Conservation (phyloP, 1,140 invertebrate species). For the Microplitis mediator region DNA sequence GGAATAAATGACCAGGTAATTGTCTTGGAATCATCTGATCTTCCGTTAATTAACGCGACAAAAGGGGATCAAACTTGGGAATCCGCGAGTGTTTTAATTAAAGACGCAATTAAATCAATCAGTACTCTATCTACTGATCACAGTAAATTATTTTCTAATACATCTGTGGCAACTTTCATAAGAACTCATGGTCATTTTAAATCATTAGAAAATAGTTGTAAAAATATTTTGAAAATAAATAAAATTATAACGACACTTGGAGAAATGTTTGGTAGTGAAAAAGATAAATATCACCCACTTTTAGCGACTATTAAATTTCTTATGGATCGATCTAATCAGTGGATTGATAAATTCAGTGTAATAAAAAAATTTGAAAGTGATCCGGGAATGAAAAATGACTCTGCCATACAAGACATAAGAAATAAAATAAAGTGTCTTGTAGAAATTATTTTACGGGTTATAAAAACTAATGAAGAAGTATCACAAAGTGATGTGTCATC, state of each 20-base stretch:
- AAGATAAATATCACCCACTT: slow-evolving; percentile 50
- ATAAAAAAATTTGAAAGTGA: slow-evolving; percentile 25
- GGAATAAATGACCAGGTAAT: slow-evolving; percentile 42
- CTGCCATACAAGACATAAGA: slow-evolving; percentile 45
- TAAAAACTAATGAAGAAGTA: slow-evolving; percentile 72
- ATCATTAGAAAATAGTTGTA: slow-evolving; percentile 42
- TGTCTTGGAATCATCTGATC: slow-evolving; percentile 43
- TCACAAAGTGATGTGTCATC: slow-evolving; percentile 31
- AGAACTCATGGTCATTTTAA: slow-evolving; percentile 52
- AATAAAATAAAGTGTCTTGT: slow-evolving; percentile 64
- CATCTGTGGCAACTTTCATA: slow-evolving; percentile 28
- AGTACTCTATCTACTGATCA: slow-evolving; percentile 22
- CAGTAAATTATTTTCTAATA: slow-evolving; percentile 46
- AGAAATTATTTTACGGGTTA: slow-evolving; percentile 66
- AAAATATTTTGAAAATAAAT: slow-evolving; percentile 51
- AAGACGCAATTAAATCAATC: slow-evolving; percentile 36
- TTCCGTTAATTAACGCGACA: slow-evolving; percentile 60
- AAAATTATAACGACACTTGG: slow-evolving; percentile 46
- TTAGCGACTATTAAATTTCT: slow-evolving; percentile 43
- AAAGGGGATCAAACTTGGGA: slow-evolving; percentile 63
- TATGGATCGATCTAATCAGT: slow-evolving; percentile 32
- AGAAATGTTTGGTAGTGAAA: slow-evolving; percentile 50
- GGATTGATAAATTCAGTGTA: slow-evolving; percentile 32
- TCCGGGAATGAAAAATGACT: not conserved
- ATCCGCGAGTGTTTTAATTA: slow-evolving; percentile 55